Evolutionary conservation across 2,888 invertebrate species (phyloP).

Genomic region (Acholoe squamosa): DNA sequence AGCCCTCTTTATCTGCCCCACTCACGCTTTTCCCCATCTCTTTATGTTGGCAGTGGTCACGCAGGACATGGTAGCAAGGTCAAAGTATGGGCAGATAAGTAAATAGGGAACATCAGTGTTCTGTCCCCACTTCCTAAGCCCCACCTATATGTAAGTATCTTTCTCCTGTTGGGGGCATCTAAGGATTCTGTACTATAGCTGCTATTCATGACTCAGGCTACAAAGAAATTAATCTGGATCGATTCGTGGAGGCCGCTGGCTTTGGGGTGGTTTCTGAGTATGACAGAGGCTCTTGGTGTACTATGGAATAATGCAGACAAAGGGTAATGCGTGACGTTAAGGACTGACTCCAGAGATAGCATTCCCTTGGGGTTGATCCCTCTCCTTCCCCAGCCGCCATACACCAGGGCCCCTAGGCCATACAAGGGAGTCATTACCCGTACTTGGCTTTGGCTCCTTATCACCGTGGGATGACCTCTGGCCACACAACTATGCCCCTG

Average conservation of each 20-base stretch:
- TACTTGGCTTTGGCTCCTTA: slow-evolving; percentile 10
- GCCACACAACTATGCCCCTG: not conserved
- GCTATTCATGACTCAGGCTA: not conserved
- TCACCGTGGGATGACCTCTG: not conserved
- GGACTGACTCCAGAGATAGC: not conserved
- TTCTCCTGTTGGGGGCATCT: not conserved
- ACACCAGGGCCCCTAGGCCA: not conserved
- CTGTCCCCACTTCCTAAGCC: not conserved
- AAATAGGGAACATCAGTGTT: not conserved
- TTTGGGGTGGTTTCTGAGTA: not conserved
- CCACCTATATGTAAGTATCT: not conserved
- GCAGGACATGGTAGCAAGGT: slow-evolving; percentile 29
- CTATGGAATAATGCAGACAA: not conserved
- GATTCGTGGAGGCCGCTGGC: not conserved
- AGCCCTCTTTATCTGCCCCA: slow-evolving; percentile 13
- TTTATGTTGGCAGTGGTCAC: not conserved
- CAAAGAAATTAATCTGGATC: slow-evolving; percentile 19
- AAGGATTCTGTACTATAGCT: not conserved
- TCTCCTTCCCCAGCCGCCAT: not conserved
- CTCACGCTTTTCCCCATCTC: slow-evolving; percentile 7
- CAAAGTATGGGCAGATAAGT: not conserved
- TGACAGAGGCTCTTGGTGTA: not conserved
- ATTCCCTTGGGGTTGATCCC: not conserved
- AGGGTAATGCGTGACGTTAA: not conserved
- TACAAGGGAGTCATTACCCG: not conserved